Evolutionary conservation across 2,888 invertebrate genomes (phyloP), one percentile per base, ranked within the genome.

Genomic region (Hesperia comma): DNA sequence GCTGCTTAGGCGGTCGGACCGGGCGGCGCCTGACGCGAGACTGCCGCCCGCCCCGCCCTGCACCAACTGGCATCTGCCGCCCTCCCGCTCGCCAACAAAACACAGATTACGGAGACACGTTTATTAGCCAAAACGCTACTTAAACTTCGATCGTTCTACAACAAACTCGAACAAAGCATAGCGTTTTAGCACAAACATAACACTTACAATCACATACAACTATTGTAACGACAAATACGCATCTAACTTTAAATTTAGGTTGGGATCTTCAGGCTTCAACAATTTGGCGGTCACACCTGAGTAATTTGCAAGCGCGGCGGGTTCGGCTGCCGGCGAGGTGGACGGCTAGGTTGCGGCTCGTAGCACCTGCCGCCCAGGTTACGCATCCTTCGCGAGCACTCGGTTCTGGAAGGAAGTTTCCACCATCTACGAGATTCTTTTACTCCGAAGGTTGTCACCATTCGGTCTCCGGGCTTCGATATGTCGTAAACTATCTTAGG

Each of bases 1-100:
- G 41, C 54, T n/a, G 61, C 33, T 67, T 61, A 61, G 80, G 83
- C 84, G 84, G 77, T 78, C 77, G 82, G 82, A 87, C 86, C 88
- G 86, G 79, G 84, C 88, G 84, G 86, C 89, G 91, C 88, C 86
- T 88, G 82, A 84, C 92, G 88, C 92, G 92, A 86, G 86, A 91
- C 92, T 90, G 90, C 86, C 70, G 70, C 75, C 63, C 73, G 69
- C 72, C 67, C 75, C 87, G 84, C 87, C 86, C 83, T 77, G 70
- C 73, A 74, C 75, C 79, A 70, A 72, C 77, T 72, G 73, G 70
- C 74, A 77, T 75, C 77, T 75, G 76, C 77, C 82, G 79, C 81
- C 82, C 80, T 80, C 75, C 80, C 80, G 74, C 80, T 80, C 83
- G 80, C 83, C 81, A 91, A 87, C 91, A 88, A 89, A 91, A 90